Evolutionary conservation across 2,113 vertebrate species (phyloP).

Genomic region (Baryphthengus martii): DNA sequence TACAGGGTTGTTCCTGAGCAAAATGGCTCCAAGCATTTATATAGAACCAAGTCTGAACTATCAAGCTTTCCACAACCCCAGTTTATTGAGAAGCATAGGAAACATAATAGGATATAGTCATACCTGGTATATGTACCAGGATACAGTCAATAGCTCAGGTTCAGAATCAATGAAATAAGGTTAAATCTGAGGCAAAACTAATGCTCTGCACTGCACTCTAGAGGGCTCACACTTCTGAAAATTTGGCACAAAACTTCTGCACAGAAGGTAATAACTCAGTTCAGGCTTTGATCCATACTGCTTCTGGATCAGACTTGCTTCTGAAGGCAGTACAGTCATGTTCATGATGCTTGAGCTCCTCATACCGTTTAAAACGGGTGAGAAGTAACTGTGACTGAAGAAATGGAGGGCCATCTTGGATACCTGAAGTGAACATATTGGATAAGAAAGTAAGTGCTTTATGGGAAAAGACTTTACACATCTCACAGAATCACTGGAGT

Average conservation of each 20-base stretch:
- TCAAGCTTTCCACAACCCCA: neutral
- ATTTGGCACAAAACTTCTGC: neutral
- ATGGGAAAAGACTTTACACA: neutral
- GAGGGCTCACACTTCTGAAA: neutral
- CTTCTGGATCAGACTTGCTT: neutral
- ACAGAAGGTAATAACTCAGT: neutral
- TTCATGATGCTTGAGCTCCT: neutral
- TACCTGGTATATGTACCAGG: neutral
- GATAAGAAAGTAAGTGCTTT: neutral
- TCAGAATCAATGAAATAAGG: neutral
- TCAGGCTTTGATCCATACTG: neutral
- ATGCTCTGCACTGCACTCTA: neutral
- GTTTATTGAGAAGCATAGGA: neutral
- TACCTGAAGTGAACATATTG: neutral
- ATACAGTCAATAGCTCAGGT: neutral
- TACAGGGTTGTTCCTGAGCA: neutral
- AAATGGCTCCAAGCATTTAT: neutral
- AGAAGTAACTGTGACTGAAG: neutral
- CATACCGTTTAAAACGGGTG: neutral
- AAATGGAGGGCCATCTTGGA: neutral
- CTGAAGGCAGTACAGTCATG: neutral
- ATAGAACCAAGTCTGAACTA: neutral
- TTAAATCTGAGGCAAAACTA: neutral
- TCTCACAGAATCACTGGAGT: too few species aligned
- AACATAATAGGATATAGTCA: neutral